These are phyloP conservation scores for Megaustenia siamemsis DNA, from an alignment of 2,888 invertebrate species.

Conservation along the genomic window DNA sequence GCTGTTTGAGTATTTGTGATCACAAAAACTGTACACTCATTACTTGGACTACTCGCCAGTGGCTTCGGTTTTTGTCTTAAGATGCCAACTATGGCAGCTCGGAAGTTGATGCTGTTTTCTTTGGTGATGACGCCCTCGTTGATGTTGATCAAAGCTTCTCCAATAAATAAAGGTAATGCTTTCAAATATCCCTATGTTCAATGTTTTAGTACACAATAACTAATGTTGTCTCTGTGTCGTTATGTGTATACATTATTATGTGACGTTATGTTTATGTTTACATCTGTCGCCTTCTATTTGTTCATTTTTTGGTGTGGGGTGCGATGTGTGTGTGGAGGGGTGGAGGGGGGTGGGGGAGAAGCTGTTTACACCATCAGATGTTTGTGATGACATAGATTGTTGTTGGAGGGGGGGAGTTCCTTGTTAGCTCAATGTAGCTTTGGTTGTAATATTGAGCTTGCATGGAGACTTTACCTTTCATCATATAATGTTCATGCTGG, in stretches of 20 bases:
- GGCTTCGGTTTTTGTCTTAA: neutral
- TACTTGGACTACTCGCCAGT: neutral
- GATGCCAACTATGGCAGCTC: neutral
- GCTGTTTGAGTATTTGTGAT: neutral
- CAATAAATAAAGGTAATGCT: neutral
- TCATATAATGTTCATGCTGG: too few species aligned
- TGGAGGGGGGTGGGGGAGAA: too few species aligned
- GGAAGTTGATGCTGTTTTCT: too few species aligned
- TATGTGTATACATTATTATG: neutral
- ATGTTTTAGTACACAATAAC: too few species aligned
- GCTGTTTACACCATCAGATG: too few species aligned
- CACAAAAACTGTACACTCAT: neutral
- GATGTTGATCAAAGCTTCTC: neutral
- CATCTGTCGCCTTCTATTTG: neutral
- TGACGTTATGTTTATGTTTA: neutral
- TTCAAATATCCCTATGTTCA: too few species aligned
- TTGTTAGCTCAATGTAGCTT: too few species aligned
- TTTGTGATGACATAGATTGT: too few species aligned
- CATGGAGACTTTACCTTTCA: too few species aligned
- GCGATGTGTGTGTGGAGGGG: neutral
- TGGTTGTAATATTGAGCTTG: too few species aligned
- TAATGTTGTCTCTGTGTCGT: neutral
- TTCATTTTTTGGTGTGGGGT: neutral
- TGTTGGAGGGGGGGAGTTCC: too few species aligned
- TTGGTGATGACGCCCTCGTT: neutral